Percentiles rank a stretch among this genome's conserved stretches.
These are phyloP conservation scores for Hofmannophila pseudospretella DNA, from an alignment of 2,888 invertebrate species.

Conservation along the genomic window DNA sequence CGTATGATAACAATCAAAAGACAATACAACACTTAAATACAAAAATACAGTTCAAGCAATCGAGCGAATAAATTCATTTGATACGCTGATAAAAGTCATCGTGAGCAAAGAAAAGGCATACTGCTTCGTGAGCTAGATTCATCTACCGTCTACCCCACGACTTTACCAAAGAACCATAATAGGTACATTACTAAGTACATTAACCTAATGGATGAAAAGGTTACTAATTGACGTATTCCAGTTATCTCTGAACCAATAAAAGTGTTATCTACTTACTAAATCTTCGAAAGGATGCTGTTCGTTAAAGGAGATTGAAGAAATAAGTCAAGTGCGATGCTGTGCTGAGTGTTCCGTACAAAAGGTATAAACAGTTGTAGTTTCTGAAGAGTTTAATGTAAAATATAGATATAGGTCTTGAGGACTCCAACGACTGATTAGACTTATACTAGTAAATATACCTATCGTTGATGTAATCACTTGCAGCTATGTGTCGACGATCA, in stretches of 20 bases:
- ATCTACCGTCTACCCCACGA: conserved; percentile 11
- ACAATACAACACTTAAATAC: conserved; percentile 19
- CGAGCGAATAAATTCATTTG: conserved; percentile 21
- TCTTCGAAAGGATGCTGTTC: too few species aligned
- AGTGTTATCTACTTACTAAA: too few species aligned
- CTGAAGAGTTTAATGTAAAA: too few species aligned
- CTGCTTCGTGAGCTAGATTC: conserved; percentile 12
- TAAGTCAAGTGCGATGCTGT: too few species aligned
- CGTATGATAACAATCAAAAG: conserved; percentile 20
- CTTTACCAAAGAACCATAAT: conserved; percentile 7
- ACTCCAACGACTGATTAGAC: too few species aligned
- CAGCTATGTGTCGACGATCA: too few species aligned
- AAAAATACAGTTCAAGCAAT: conserved; percentile 17
- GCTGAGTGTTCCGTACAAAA: too few species aligned
- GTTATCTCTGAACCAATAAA: neutral
- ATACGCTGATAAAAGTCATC: conserved; percentile 25
- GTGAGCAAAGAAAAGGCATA: conserved; percentile 8
- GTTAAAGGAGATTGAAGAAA: too few species aligned
- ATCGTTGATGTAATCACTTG: too few species aligned
- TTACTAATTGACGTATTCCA: neutral
- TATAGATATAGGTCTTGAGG: too few species aligned
- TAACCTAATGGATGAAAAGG: neutral
- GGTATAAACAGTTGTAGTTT: too few species aligned
- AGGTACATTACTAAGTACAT: conserved; percentile 1
- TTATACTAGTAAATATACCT: too few species aligned